Evolutionary conservation across 2,113 vertebrate genomes (phyloP).

Genomic region (Malurus elegans): DNA sequence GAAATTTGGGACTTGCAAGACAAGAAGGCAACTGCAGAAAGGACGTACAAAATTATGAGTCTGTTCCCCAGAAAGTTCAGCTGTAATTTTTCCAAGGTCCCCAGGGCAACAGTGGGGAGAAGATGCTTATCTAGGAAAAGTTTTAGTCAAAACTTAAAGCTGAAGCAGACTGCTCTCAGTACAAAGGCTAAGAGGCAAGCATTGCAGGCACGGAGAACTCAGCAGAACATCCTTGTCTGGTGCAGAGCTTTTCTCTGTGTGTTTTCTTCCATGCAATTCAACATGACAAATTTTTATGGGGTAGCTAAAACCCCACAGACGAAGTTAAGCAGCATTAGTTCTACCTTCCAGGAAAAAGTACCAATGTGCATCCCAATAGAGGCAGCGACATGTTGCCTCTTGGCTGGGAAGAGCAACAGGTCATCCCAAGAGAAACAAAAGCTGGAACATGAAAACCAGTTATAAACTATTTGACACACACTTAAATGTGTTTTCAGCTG

Average conservation of each 20-base stretch:
- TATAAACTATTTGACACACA: background rate
- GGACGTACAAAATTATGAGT: background rate
- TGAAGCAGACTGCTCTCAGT: background rate
- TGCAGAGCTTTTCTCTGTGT: background rate
- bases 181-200: background rate
- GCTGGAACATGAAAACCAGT: background rate
- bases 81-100: background rate
- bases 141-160: background rate
- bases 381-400: background rate
- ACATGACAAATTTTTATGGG: background rate
- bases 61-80: background rate
- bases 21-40: background rate
- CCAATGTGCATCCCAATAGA: rapidly evolving
- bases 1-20: background rate
- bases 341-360: background rate
- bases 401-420: background rate
- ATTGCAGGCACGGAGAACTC: background rate
- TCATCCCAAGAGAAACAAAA: background rate
- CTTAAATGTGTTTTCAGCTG: background rate
- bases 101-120: background rate
- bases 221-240: background rate
- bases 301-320: background rate
- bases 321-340: background rate
- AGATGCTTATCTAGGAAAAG: background rate
- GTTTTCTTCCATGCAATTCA: background rate